Conservation (phyloP, 1,140 invertebrate species). For the Paracyclopina nana region DNA sequence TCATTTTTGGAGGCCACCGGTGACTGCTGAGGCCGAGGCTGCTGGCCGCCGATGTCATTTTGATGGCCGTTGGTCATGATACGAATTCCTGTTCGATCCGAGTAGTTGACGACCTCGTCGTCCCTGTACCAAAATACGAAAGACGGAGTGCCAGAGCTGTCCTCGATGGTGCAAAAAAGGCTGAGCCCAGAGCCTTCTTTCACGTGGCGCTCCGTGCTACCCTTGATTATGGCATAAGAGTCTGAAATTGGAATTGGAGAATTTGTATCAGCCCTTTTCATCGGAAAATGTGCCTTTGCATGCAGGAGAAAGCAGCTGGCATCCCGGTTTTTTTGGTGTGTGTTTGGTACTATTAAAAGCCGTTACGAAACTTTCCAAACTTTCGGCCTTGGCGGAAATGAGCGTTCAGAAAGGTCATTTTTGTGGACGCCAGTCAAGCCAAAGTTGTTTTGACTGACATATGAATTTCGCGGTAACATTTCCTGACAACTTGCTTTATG, state of each 20-base stretch:
- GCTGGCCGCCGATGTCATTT: neutral
- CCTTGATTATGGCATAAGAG: neutral
- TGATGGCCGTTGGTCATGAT: neutral
- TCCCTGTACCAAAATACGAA: slow-evolving; percentile 4
- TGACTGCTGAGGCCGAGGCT: neutral
- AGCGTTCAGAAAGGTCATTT: too few species aligned
- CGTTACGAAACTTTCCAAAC: too few species aligned
- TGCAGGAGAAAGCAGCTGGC: too few species aligned
- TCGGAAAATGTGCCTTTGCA: too few species aligned
- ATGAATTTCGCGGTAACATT: too few species aligned
- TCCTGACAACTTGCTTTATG: too few species aligned
- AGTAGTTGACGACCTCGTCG: slow-evolving; percentile 2
- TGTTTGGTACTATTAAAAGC: too few species aligned
- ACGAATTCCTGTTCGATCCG: neutral
- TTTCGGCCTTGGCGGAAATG: too few species aligned
- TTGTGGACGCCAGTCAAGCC: too few species aligned
- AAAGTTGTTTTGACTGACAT: too few species aligned
- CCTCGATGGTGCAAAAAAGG: neutral
- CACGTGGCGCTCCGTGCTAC: slow-evolving; percentile 1
- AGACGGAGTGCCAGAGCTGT: neutral
- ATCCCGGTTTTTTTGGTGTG: too few species aligned
- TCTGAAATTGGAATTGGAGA: slow-evolving; percentile 7
- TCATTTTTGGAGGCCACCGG: neutral
- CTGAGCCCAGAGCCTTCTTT: neutral
- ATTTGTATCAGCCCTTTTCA: too few species aligned